phyloP scores from a whole-genome alignment of 2,888 invertebrate genomes.

The Drepanosiphum platanoidis region DNA sequence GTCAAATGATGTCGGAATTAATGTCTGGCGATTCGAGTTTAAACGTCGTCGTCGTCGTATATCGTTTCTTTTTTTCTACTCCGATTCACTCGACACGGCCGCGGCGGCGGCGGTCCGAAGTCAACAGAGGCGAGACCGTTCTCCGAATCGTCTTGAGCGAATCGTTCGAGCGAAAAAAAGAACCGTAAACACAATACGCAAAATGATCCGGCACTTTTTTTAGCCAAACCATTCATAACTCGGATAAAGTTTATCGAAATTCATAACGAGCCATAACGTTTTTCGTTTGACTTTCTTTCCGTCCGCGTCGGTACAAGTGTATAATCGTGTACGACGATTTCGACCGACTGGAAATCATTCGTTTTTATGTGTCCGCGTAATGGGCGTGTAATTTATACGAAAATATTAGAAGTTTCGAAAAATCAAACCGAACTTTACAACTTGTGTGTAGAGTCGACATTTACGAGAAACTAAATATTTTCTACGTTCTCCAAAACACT shows the following conservation, averaged over 20 bases:
- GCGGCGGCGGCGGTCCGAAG: no score
- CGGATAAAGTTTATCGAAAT: not conserved
- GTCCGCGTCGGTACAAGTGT: not conserved
- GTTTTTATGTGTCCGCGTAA: not conserved
- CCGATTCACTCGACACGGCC: not conserved
- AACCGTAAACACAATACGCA: not conserved
- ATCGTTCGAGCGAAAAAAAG: not conserved
- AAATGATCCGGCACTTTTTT: not conserved
- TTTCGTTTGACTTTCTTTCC: not conserved
- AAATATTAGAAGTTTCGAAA: no score
- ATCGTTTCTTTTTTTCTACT: no score
- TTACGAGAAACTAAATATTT: no score
- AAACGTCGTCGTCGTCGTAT: no score
- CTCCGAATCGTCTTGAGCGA: not conserved
- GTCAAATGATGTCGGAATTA: no score
- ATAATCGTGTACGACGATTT: not conserved
- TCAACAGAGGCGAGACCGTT: no score
- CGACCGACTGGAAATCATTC: not conserved
- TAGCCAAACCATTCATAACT: not conserved
- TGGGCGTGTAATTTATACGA: no score
- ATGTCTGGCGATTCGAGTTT: no score
- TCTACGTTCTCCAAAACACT: no score
- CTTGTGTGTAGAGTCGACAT: no score
- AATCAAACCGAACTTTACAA: no score
- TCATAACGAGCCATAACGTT: not conserved